These are phyloP conservation scores for Argopecten irradians DNA, from an alignment of 1,140 invertebrate species.

Conservation along the genomic window DNA sequence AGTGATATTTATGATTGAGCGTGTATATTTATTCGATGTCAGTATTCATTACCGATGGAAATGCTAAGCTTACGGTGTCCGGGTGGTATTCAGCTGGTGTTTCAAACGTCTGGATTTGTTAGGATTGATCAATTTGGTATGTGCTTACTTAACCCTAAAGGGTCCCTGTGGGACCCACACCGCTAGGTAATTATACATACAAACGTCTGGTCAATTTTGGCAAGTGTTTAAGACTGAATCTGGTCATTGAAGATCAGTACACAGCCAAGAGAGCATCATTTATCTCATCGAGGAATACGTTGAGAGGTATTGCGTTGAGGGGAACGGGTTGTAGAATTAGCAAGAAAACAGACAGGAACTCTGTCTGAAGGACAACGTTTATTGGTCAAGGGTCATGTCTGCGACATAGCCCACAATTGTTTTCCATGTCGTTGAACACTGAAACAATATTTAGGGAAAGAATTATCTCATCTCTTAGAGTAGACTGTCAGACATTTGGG, in stretches of 20 bases:
- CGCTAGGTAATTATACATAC: background rate
- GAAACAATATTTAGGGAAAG: background rate
- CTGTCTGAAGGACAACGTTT: background rate
- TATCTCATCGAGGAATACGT: background rate
- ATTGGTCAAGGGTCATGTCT: background rate
- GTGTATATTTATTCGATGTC: no score
- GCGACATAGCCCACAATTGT: background rate
- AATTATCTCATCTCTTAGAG: background rate
- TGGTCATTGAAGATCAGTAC: background rate
- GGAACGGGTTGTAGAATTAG: background rate
- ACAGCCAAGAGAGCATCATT: background rate
- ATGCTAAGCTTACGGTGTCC: no score
- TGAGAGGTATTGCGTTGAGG: background rate
- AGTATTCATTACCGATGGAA: no score
- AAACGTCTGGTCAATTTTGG: background rate
- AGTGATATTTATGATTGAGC: no score
- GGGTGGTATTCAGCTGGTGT: background rate
- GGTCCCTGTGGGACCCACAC: background rate
- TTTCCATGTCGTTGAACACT: background rate
- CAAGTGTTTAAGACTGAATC: background rate
- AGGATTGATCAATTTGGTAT: constrained; percentile 2
- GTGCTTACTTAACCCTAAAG: background rate
- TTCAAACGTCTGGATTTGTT: background rate
- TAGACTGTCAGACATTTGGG: background rate
- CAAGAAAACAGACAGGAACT: background rate